A percentile compares a stretch with the other conserved stretches of the same genome.
Conservation (phyloP, 2,888 invertebrate genomes). For the Callosobruchus maculatus region DNA sequence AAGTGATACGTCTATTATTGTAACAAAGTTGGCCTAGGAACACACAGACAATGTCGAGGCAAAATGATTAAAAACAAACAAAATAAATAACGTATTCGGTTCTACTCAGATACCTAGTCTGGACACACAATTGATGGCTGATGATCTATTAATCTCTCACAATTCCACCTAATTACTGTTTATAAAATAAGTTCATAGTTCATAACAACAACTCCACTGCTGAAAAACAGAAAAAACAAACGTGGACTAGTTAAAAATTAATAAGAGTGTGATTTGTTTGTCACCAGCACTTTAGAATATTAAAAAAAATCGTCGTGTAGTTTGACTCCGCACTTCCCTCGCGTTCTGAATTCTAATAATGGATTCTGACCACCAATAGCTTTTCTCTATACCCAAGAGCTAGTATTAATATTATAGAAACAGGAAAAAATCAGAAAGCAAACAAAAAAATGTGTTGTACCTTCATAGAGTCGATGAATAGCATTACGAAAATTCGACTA, state of each 20-base stretch:
- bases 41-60: not conserved
- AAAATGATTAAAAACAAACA: constrained; percentile 2
- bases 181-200: constrained; percentile 24
- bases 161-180: constrained; percentile 19
- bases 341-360: no score
- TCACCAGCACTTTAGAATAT: not conserved
- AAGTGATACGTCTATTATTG: no score
- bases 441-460: no score
- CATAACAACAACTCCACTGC: constrained; percentile 15
- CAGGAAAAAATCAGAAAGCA: no score
- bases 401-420: no score
- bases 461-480: no score
- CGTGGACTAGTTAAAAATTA: not conserved
- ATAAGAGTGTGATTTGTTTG: not conserved
- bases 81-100: not conserved
- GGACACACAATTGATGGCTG: constrained; percentile 18
- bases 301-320: not conserved
- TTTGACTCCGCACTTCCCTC: not conserved
- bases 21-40: not conserved
- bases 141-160: constrained; percentile 22
- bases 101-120: constrained; percentile 14
- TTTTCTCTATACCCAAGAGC: no score
- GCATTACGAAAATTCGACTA: no score
- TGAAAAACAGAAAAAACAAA: not conserved
- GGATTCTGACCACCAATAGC: no score